Evolutionary conservation across 2,888 invertebrate genomes (phyloP).

Genomic region (Erpobdella octoculata): DNA sequence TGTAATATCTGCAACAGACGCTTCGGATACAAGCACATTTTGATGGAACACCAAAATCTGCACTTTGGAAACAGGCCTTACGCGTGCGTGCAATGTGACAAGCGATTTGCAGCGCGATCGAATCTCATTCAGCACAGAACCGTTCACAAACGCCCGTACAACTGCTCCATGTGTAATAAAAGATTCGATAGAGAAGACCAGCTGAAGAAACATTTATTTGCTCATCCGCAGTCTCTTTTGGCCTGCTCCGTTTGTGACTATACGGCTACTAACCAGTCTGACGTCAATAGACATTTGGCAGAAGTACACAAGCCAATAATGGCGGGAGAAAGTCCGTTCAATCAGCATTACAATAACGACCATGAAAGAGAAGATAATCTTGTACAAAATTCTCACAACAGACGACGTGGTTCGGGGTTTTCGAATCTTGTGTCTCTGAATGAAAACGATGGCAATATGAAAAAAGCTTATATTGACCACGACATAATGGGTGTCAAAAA

Average conservation of each 20-base stretch:
- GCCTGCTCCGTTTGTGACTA: constrained; percentile 42
- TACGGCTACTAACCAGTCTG: constrained; percentile 40
- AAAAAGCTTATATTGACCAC: not conserved
- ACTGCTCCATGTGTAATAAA: constrained; percentile 42
- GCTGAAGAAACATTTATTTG: constrained; percentile 44
- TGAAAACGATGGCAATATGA: not conserved
- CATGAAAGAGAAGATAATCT: not conserved
- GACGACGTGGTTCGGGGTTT: not conserved
- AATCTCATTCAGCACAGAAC: constrained; percentile 44
- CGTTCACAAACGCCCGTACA: constrained; percentile 43
- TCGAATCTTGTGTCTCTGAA: too few species aligned
- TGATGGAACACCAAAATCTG: constrained; percentile 46
- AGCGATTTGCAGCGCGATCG: constrained; percentile 44
- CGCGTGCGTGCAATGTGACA: constrained; percentile 45
- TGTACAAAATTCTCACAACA: not conserved
- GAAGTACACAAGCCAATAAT: constrained; percentile 37
- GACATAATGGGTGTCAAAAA: not conserved
- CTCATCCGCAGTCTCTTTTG: constrained; percentile 42
- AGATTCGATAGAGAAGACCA: constrained; percentile 44
- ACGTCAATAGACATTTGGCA: constrained; percentile 42
- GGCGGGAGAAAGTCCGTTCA: not conserved
- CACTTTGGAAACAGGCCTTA: constrained; percentile 46
- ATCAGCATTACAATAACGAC: constrained; percentile 3
- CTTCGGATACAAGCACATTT: constrained; percentile 46
- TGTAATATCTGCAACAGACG: constrained; percentile 39